Evolutionary conservation across 2,888 invertebrate species (phyloP).

Genomic region (Nemoura dubitans): DNA sequence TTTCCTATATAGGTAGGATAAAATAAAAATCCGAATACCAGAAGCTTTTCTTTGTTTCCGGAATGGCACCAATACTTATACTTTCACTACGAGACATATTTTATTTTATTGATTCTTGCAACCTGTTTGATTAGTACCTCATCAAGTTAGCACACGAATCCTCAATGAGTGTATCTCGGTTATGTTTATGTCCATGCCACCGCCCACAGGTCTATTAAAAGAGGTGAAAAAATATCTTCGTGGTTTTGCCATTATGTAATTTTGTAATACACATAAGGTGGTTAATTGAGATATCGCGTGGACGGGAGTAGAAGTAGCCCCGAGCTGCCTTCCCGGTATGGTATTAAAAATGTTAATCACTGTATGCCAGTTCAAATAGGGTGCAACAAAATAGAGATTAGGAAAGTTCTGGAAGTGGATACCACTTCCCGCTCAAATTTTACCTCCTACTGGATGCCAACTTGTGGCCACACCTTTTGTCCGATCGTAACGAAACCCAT

Average conservation of each 20-base stretch:
- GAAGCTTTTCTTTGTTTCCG: too few relatives aligned
- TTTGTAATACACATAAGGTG: background rate
- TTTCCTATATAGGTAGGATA: too few relatives aligned
- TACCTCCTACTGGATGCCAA: too few relatives aligned
- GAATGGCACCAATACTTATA: too few relatives aligned
- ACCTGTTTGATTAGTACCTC: background rate
- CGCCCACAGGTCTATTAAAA: background rate
- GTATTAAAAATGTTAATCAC: constrained; percentile 7
- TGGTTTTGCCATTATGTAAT: background rate
- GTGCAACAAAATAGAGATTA: background rate
- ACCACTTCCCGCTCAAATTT: too few relatives aligned
- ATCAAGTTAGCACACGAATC: background rate
- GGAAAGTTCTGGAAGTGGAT: background rate
- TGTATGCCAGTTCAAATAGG: background rate
- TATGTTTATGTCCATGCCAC: background rate
- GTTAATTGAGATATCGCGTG: constrained; percentile 37
- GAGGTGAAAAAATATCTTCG: background rate
- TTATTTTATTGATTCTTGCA: background rate
- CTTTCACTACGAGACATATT: too few relatives aligned
- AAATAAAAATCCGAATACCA: too few relatives aligned
- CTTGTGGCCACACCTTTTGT: too few relatives aligned
- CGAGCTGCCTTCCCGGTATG: background rate
- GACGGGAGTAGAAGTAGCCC: background rate
- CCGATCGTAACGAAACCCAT: too few relatives aligned
- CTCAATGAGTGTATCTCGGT: background rate